Conservation (phyloP, 2,888 invertebrate genomes). For the Oxyteleia sp. region DNA sequence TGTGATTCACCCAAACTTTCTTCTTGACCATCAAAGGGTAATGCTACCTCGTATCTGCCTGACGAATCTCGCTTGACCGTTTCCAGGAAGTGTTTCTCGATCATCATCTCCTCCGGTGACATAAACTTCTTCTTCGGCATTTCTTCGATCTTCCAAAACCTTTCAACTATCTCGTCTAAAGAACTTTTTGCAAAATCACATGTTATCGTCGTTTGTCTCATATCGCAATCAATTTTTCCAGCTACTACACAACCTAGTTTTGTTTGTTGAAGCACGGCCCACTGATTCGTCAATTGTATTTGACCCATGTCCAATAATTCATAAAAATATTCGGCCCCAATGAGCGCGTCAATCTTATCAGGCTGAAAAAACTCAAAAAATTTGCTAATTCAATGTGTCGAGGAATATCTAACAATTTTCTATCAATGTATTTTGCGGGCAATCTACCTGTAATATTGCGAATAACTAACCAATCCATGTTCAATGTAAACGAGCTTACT, state of each 20-base stretch:
- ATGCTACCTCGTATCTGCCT: conserved; percentile 16
- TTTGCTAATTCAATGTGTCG: conserved; percentile 52
- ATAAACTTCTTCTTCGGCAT: neutral
- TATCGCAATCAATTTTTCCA: conserved; percentile 14
- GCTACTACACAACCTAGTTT: conserved; percentile 65
- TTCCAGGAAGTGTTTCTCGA: neutral
- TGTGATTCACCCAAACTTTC: too few relatives aligned
- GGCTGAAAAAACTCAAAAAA: conserved; percentile 30
- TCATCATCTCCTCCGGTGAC: neutral
- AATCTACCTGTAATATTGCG: neutral
- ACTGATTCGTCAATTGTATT: conserved; percentile 11
- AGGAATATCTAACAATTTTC: too few relatives aligned
- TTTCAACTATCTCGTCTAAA: conserved; percentile 2
- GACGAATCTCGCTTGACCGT: neutral
- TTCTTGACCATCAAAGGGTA: conserved; percentile 22
- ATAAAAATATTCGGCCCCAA: conserved; percentile 62
- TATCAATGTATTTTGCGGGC: too few relatives aligned
- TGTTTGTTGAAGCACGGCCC: conserved; percentile 50
- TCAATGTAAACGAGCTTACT: neutral
- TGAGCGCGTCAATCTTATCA: conserved; percentile 46
- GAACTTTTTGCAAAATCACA: neutral
- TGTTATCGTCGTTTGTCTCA: neutral
- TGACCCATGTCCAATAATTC: too few relatives aligned
- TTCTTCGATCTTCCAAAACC: conserved; percentile 10
- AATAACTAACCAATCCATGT: conserved; percentile 4